Evolutionary conservation across 2,888 invertebrate genomes (phyloP).

Genomic region (Eremobia ochroleuca): DNA sequence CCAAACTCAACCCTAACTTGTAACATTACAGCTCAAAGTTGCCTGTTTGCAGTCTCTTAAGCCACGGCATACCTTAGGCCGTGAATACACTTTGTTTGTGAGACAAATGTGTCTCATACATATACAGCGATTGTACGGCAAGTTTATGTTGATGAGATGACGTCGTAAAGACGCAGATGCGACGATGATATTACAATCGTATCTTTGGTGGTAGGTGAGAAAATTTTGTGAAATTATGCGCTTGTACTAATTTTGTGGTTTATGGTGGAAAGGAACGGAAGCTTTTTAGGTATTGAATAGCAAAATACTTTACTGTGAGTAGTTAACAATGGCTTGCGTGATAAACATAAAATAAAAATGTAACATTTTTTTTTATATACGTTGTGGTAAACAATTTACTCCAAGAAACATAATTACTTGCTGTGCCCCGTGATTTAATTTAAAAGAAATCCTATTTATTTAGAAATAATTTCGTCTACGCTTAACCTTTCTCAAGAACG

Average conservation of each 20-base stretch:
- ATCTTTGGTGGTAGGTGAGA: constrained; percentile 29
- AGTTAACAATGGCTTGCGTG: not conserved
- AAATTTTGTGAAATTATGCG: constrained; percentile 30
- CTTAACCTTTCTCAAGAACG: not conserved
- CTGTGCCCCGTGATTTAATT: too few species aligned
- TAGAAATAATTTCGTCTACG: too few species aligned
- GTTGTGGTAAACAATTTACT: too few species aligned
- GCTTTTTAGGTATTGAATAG: not conserved
- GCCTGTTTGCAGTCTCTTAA: constrained; percentile 15
- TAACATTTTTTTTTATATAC: too few species aligned
- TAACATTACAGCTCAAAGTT: constrained; percentile 46
- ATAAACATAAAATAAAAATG: too few species aligned
- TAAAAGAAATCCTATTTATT: too few species aligned
- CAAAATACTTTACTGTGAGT: not conserved
- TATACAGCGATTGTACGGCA: constrained; percentile 71
- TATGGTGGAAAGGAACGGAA: too few species aligned
- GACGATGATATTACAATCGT: constrained; percentile 59
- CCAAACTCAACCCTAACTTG: constrained; percentile 41
- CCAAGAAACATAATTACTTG: too few species aligned
- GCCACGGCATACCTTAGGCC: constrained; percentile 75
- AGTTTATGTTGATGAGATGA: constrained; percentile 71
- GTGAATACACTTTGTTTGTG: constrained; percentile 79
- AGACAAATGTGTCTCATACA: constrained; percentile 82
- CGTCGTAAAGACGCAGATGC: constrained; percentile 65
- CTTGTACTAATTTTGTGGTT: constrained; percentile 14